Evolutionary conservation across 1,140 invertebrate genomes (phyloP), one percentile per base, ranked within the genome.

Genomic region (Drosophila takahashii): DNA sequence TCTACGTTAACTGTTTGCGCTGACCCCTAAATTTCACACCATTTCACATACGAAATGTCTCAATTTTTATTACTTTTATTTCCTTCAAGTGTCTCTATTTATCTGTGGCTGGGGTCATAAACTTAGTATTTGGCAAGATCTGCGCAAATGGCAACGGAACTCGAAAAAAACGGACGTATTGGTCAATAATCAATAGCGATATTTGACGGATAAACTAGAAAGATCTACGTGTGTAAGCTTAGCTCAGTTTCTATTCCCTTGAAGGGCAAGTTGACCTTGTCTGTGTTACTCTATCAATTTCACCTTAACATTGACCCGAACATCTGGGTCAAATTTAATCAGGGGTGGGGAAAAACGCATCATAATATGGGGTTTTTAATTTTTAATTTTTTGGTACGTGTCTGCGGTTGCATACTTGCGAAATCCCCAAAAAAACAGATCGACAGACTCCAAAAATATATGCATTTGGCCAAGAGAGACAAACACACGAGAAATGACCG

Each of bases 271-370:
- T 32, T 29, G 27, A 32, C n/a, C 27, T 51, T 50, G 29, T 41
- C 22, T 39, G 16, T 32, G 27, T 64, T 51, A 26, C 45, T 15
- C 10, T 18, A 37, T 36, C 18, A 44, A 51, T 64, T 86, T 73
- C 64, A 89, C 84, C 84, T 90, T 89, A 84, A 71, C 84, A 89
- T 77, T 89, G 84, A 84, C 77, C 79, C 42, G 69, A 80, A 74
- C n/a, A n/a, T n/a, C 76, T 79, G 75, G 80, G 80, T 85, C 72
- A 83, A 67, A 59, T 18, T 39, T 6, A 48, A 60, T 45, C 62
- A 51, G 71, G 9, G 57, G 27, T 47, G 73, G 73, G 74, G 34
- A 77, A 69, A 69, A 77, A 65, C 59, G 42, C 71, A 67, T 41
- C 52, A 37, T 45, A 51, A 44, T 32, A 32, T 32, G 29, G 29